These are phyloP conservation scores for Epinotia ramella DNA, from an alignment of 2,888 invertebrate genomes.

Conservation along the genomic window DNA sequence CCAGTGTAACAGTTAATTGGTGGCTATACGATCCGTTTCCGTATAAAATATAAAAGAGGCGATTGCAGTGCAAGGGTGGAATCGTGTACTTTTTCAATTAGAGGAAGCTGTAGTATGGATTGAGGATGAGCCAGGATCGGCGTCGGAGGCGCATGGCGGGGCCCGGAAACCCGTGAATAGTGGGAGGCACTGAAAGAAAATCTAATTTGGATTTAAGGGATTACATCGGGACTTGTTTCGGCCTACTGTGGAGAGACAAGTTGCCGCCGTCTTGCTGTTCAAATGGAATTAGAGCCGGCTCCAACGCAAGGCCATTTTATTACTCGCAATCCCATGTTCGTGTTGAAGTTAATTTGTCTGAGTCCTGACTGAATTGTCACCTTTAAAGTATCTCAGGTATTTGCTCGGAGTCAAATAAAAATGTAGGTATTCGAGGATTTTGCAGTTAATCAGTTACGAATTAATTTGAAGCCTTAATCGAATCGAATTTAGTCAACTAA, in stretches of 20 bases:
- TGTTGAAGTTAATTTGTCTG: slow-evolving; percentile 56
- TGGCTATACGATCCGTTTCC: slow-evolving; percentile 30
- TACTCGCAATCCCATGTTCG: slow-evolving; percentile 57
- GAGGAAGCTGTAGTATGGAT: slow-evolving; percentile 56
- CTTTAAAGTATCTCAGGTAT: slow-evolving; percentile 22
- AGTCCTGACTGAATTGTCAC: slow-evolving; percentile 48
- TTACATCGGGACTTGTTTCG: slow-evolving; percentile 82
- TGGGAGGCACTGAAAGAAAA: slow-evolving; percentile 80
- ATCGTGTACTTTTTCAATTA: slow-evolving; percentile 65
- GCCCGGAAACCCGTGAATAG: slow-evolving; percentile 76
- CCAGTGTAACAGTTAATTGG: slow-evolving; percentile 54
- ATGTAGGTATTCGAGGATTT: slow-evolving; percentile 5
- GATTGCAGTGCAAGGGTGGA: slow-evolving; percentile 18
- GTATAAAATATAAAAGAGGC: slow-evolving; percentile 21
- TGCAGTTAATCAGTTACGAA: neutral
- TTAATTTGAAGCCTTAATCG: neutral
- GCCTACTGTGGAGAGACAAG: slow-evolving; percentile 72
- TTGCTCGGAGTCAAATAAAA: neutral
- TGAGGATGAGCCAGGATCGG: slow-evolving; percentile 64
- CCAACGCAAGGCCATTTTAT: slow-evolving; percentile 62
- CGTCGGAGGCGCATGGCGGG: slow-evolving; percentile 49
- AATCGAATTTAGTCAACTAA: neutral
- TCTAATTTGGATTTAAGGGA: slow-evolving; percentile 85
- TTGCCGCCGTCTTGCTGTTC: slow-evolving; percentile 66
- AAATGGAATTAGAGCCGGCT: slow-evolving; percentile 75